Base-by-base conservation (phyloP, 1,140 invertebrate genomes). In the Papilio dardanus region DNA sequence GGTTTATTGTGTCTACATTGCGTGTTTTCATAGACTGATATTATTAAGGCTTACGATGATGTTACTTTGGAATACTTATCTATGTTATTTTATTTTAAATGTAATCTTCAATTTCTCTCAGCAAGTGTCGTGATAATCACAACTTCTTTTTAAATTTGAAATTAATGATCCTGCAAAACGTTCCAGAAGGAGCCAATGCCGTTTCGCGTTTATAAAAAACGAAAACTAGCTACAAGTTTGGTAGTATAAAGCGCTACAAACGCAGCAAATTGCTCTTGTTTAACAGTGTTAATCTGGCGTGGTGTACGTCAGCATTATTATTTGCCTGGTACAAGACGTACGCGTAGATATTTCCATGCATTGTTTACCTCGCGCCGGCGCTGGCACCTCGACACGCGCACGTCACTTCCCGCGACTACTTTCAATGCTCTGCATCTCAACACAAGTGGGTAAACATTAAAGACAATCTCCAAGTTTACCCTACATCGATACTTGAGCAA, bases 361-460 rank as follows among this genome's bases (percentile, higher is more conserved):
- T 69, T 71, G 69, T 71, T 71, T 71, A 71, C 42, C 37, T 50
- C 21, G 24, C 37, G 28, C 69, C 42, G 40, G 28, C 21, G 58
- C 19, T 28, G 28, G 31, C 69, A 69, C 67, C 67, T 69, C 31
- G 33, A 40, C 19, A 66, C 31, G 67, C 35, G 31, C 40, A 31
- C 69, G 69, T 71, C 69, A 71, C 46, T 71, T 71, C 69, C 69
- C 37, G 69, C 69, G 69, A 71, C 42, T 71, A 2, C 33, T 69
- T 71, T 50, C 69, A 71, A 71, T 50, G 69, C 69, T 12, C 40
- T 46, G 42, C 69, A 71, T 69, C 67, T 69, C 19, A 24, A 62
- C 54, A 62, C 54, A 69, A 69, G 35, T 69, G 33, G 67, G 33
- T 69, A 69, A 69, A 69, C 67, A 69, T 37, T 69, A 69, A 40